A percentile compares a stretch with the other conserved stretches of the same genome.
These are phyloP conservation scores for Esox niger DNA, from an alignment of 2,113 vertebrate genomes.

Conservation along the genomic window DNA sequence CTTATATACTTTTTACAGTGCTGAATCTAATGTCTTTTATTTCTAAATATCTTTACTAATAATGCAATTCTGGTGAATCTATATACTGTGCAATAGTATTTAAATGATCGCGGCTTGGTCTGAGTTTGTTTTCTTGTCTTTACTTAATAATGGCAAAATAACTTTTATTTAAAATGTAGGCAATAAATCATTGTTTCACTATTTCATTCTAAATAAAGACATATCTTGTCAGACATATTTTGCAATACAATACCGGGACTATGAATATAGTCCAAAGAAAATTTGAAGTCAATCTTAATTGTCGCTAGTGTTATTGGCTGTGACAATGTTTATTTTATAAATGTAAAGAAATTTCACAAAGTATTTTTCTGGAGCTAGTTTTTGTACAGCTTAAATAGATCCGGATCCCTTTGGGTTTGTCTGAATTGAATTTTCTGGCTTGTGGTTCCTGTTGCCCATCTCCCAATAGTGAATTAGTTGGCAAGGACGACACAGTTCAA, in stretches of 20 bases:
- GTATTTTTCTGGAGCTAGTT: slow-evolving; percentile 43
- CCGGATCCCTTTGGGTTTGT: slow-evolving; percentile 50
- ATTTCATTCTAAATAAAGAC: background rate
- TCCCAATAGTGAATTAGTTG: slow-evolving; percentile 40
- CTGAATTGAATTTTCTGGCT: slow-evolving; percentile 64
- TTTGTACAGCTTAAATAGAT: slow-evolving; percentile 52
- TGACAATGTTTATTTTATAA: slow-evolving; percentile 36
- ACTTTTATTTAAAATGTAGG: background rate
- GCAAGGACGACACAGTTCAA: slow-evolving; percentile 34
- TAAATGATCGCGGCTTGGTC: background rate
- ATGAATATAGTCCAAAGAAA: background rate
- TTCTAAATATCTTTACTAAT: slow-evolving; percentile 26
- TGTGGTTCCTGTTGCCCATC: slow-evolving; percentile 37
- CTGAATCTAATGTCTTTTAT: slow-evolving; percentile 50
- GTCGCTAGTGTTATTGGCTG: slow-evolving; percentile 2
- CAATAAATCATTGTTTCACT: background rate
- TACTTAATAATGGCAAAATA: background rate
- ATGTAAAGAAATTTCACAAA: slow-evolving; percentile 45
- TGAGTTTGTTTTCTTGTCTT: background rate
- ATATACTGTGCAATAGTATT: background rate
- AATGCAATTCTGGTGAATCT: background rate
- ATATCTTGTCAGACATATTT: no score
- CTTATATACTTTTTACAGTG: slow-evolving; percentile 54
- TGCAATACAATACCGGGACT: background rate
- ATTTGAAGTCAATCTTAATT: background rate